phyloP scores from a whole-genome alignment of 2,888 invertebrate genomes.

The Neoitamus cyanurus region DNA sequence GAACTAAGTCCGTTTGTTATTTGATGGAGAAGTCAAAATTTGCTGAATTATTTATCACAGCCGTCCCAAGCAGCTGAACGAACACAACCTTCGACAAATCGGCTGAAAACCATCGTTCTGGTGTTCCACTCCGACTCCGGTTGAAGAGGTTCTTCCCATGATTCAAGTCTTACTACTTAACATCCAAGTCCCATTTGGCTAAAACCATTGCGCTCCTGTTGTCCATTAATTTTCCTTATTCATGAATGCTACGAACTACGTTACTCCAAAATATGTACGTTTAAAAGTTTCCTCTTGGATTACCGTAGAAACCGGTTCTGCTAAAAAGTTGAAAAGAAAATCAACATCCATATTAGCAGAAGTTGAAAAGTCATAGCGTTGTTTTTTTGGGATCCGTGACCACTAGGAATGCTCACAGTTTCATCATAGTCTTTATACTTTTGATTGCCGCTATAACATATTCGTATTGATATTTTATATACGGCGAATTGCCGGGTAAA shows the following conservation, averaged over 20 bases:
- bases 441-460: too few species aligned
- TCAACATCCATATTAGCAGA: too few species aligned
- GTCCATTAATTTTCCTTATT: neutral
- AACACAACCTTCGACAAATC: neutral
- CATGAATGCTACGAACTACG: neutral
- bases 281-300: too few species aligned
- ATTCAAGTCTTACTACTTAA: neutral
- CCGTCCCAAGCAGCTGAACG: neutral
- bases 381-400: too few species aligned
- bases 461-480: too few species aligned
- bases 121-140: neutral
- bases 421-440: too few species aligned
- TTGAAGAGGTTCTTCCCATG: neutral
- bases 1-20: slow-evolving; percentile 5
- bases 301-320: too few species aligned
- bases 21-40: neutral
- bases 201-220: neutral
- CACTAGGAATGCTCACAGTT: too few species aligned
- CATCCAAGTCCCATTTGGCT: neutral
- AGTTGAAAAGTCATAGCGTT: too few species aligned
- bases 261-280: too few species aligned
- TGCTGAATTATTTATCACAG: neutral
- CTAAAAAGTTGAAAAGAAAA: too few species aligned
- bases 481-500: too few species aligned
- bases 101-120: neutral